These are phyloP conservation scores for Furnarius figulus DNA, from an alignment of 2,113 vertebrate genomes.

Conservation along the genomic window DNA sequence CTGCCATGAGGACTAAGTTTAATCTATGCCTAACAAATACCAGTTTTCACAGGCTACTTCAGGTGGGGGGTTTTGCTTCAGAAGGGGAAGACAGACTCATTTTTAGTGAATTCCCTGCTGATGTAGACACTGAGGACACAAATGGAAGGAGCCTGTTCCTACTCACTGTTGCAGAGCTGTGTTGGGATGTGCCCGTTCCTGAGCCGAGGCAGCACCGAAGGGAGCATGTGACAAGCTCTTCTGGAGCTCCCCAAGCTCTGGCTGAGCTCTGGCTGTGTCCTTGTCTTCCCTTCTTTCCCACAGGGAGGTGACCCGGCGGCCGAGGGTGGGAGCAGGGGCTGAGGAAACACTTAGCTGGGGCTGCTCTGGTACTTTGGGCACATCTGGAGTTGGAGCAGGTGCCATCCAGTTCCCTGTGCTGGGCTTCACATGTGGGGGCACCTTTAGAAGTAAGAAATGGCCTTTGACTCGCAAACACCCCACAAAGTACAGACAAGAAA, in stretches of 20 bases:
- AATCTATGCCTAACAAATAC: neutral
- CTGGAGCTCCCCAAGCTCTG: neutral
- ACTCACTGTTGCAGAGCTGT: neutral
- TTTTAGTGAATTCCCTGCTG: neutral
- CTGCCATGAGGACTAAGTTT: neutral
- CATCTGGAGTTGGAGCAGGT: neutral
- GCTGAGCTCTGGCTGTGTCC: neutral
- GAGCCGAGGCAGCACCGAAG: neutral
- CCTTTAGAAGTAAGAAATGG: constrained; percentile 5
- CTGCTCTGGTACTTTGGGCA: neutral
- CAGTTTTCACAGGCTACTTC: neutral
- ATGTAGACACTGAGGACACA: neutral
- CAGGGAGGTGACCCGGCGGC: neutral
- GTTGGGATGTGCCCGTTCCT: fast-evolving
- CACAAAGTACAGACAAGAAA: neutral
- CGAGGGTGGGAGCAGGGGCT: neutral
- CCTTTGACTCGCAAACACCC: neutral
- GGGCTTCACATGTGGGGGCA: neutral
- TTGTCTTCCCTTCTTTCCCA: neutral
- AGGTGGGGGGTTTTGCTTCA: neutral
- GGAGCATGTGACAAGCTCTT: neutral
- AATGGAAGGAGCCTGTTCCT: neutral
- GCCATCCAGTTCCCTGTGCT: neutral
- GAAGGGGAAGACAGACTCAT: neutral
- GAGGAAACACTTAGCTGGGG: neutral